Evolutionary conservation across 2,113 vertebrate genomes (phyloP).

Genomic region (Procavia capensis): DNA sequence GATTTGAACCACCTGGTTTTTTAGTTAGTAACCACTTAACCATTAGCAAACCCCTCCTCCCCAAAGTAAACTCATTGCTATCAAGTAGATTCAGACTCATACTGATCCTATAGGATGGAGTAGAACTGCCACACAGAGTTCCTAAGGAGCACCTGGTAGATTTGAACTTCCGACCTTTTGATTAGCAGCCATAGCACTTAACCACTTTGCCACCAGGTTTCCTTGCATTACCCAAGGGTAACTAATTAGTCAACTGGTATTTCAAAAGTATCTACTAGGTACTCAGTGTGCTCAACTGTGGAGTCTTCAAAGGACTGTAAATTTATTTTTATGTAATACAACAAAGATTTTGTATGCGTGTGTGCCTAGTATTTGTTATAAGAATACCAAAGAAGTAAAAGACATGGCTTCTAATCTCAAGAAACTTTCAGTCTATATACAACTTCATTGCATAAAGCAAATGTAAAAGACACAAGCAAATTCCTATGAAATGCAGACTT

Average conservation of each 20-base stretch:
- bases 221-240: not conserved
- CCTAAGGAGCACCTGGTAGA: too few species aligned
- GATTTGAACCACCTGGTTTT: not conserved
- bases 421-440: not conserved
- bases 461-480: constrained; percentile 1
- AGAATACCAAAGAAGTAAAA: not conserved
- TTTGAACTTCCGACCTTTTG: not conserved
- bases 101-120: too few species aligned
- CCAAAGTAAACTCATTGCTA: too few species aligned
- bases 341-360: not conserved
- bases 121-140: too few species aligned
- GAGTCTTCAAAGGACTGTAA: not conserved
- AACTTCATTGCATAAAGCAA: not conserved
- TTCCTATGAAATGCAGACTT: not conserved
- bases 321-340: not conserved
- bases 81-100: too few species aligned
- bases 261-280: not conserved
- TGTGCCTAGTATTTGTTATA: not conserved
- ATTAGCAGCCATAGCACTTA: not conserved
- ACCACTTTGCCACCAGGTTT: too few species aligned
- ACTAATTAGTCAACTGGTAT: not conserved
- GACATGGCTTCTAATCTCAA: not conserved
- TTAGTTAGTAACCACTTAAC: too few species aligned
- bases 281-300: not conserved
- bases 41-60: too few species aligned